phyloP scores from a whole-genome alignment of 2,888 invertebrate species.

The Nemotelus pantherinus region DNA sequence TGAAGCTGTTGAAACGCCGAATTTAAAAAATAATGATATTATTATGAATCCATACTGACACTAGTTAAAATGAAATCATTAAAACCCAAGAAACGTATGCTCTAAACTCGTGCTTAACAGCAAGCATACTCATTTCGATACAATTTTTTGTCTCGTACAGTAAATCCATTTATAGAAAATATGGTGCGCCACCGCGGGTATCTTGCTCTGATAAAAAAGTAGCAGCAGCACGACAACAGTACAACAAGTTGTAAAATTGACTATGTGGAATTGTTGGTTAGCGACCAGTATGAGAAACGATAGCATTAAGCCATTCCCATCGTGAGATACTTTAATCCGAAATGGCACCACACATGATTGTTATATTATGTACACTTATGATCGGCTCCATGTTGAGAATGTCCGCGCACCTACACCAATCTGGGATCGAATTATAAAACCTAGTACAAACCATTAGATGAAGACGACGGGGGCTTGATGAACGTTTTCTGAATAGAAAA shows the following conservation, averaged over 20 bases:
- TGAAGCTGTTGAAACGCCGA: no score
- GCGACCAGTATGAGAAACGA: conserved; percentile 26
- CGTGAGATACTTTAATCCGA: conserved; percentile 34
- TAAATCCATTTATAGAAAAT: conserved; percentile 4
- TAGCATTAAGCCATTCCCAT: conserved; percentile 11
- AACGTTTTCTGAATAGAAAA: conserved; percentile 2
- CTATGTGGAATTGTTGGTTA: not conserved
- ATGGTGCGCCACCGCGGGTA: not conserved
- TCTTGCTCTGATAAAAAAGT: not conserved
- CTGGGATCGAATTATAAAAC: no score
- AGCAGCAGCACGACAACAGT: not conserved
- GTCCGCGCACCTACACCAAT: conserved; percentile 15
- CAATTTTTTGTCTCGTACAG: no score
- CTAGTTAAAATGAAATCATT: no score
- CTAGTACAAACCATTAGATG: not conserved
- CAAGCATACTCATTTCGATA: no score
- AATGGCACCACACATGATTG: conserved; percentile 35
- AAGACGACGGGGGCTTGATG: not conserved
- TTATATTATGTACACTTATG: not conserved
- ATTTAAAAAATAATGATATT: no score
- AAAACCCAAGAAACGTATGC: no score
- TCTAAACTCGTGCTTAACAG: no score
- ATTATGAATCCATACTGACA: no score
- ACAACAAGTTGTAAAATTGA: not conserved
- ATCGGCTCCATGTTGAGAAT: not conserved